Conservation (phyloP, 1,140 invertebrate species). For the Drosophila mauritiana region DNA sequence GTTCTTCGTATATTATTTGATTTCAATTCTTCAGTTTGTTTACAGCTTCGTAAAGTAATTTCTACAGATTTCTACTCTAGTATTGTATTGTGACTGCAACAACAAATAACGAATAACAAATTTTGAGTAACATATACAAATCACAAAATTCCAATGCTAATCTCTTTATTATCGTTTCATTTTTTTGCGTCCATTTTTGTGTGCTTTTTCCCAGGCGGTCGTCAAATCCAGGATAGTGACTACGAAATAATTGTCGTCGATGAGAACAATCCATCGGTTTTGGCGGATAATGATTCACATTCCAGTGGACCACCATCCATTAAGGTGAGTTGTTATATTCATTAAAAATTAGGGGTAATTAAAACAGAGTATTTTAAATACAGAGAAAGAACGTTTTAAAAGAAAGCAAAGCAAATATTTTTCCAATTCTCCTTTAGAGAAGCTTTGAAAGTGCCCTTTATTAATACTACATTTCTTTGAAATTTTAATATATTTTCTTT, state of each 20-base stretch:
- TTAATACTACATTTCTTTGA: neutral
- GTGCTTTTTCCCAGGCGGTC: conserved; percentile 78
- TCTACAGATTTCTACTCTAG: conserved; percentile 52
- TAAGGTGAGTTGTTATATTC: conserved; percentile 88
- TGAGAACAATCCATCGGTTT: conserved; percentile 93
- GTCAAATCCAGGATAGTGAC: conserved; percentile 89
- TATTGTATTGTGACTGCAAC: conserved; percentile 45
- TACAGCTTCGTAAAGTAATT: conserved; percentile 50
- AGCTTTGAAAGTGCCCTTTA: neutral
- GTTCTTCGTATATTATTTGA: neutral
- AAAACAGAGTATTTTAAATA: neutral
- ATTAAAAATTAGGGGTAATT: neutral
- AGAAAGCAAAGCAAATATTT: neutral
- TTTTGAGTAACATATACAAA: neutral
- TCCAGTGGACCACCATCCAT: conserved; percentile 91
- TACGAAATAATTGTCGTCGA: conserved; percentile 96
- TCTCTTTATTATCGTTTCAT: neutral
- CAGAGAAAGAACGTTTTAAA: neutral
- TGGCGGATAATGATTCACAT: conserved; percentile 90
- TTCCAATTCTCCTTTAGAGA: neutral
- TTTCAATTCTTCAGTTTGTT: conserved; percentile 8
- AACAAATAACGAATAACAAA: conserved; percentile 4
- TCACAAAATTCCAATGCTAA: conserved; percentile 11
- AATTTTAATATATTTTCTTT: neutral
- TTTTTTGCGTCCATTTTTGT: neutral